Conservation (phyloP, 2,888 invertebrate genomes). For the Melieria crassipennis region DNA sequence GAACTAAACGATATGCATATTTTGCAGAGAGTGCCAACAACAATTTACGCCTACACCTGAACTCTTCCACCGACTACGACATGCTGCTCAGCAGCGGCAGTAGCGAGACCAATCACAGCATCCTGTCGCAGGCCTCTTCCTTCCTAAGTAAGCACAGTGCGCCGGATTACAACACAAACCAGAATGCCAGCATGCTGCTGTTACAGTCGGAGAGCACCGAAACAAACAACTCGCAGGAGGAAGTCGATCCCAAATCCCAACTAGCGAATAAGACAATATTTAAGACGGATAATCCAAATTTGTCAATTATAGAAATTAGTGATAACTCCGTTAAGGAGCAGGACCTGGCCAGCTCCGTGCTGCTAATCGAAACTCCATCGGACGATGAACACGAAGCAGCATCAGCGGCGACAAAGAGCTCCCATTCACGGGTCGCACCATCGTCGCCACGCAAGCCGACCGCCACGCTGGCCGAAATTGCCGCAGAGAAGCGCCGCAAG, state of each 20-base stretch:
- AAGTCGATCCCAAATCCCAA: slow-evolving; percentile 64
- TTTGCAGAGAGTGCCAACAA: slow-evolving; percentile 56
- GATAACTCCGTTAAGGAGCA: slow-evolving; percentile 58
- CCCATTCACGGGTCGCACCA: too few relatives aligned
- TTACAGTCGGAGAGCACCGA: slow-evolving; percentile 62
- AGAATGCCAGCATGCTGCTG: slow-evolving; percentile 53
- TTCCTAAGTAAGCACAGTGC: neutral
- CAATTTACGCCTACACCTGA: slow-evolving; percentile 41
- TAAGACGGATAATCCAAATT: slow-evolving; percentile 63
- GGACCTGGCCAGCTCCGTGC: slow-evolving; percentile 57
- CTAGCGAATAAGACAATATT: slow-evolving; percentile 66
- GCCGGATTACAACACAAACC: slow-evolving; percentile 40
- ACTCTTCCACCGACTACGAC: slow-evolving; percentile 51
- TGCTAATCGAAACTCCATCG: slow-evolving; percentile 57
- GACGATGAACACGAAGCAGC: slow-evolving; percentile 47
- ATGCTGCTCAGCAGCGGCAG: slow-evolving; percentile 46
- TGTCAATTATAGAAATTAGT: slow-evolving; percentile 66
- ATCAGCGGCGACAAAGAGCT: neutral
- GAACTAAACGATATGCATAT: neutral
- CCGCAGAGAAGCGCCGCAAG: slow-evolving; percentile 56
- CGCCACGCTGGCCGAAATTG: slow-evolving; percentile 21
- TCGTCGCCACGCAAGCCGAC: neutral
- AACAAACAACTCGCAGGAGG: slow-evolving; percentile 61
- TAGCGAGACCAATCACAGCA: slow-evolving; percentile 20
- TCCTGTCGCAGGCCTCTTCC: neutral